Percentiles rank a stretch among this genome's conserved stretches.
Conservation (phyloP, 2,888 invertebrate genomes). For the Aphidoletes aphidimyza region DNA sequence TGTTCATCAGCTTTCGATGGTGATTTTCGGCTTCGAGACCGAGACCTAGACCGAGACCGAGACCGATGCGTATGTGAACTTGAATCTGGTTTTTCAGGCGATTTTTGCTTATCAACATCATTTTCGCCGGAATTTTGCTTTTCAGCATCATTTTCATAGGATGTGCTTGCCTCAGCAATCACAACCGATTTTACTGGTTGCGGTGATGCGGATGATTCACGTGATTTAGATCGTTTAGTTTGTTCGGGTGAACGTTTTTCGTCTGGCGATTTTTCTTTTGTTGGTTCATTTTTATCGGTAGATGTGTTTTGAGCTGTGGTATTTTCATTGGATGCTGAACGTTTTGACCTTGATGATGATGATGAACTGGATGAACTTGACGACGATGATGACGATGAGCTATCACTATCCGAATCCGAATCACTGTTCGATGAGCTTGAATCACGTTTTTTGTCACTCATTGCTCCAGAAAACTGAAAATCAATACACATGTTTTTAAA, state of each 20-base stretch:
- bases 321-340: background rate
- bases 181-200: background rate
- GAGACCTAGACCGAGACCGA: background rate
- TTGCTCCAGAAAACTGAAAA: conserved; percentile 7
- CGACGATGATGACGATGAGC: conserved; percentile 33
- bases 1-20: no score
- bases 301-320: background rate
- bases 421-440: background rate
- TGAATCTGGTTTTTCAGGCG: background rate
- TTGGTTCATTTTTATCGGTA: background rate
- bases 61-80: background rate
- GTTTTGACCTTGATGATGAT: background rate
- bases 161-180: background rate
- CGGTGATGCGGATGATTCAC: background rate
- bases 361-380: background rate
- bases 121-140: background rate
- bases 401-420: background rate
- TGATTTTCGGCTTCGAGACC: background rate
- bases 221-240: background rate
- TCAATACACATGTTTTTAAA: background rate
- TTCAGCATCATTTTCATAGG: background rate
- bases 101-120: background rate
- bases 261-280: background rate
- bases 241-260: background rate
- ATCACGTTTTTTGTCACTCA: background rate